Conservation (phyloP, 2,797 vertebrate species). For the Neoniphon sammara region DNA sequence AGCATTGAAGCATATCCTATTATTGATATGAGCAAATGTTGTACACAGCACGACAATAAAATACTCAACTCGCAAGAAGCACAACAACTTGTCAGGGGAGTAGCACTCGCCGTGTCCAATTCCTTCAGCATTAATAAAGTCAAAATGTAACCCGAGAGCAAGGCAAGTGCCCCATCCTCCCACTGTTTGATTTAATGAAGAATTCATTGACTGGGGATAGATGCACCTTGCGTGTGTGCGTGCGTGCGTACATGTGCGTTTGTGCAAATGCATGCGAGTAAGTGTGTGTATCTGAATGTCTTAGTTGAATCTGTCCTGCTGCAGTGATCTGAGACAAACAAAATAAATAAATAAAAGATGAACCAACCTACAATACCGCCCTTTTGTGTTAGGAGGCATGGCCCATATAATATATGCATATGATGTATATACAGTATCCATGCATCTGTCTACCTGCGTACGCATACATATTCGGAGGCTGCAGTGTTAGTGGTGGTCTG, state of each 20-base stretch:
- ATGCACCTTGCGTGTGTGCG: neutral
- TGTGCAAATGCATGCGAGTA: neutral
- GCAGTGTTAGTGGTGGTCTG: constrained; percentile 60
- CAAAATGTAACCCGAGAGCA: constrained; percentile 41
- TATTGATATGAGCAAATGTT: constrained; percentile 74
- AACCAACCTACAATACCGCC: neutral
- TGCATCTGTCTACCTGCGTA: constrained; percentile 47
- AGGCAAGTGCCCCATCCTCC: constrained; percentile 26
- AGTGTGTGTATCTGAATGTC: constrained; percentile 8
- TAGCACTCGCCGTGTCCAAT: constrained; percentile 44
- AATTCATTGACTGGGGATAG: constrained; percentile 31
- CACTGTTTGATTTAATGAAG: constrained; percentile 47
- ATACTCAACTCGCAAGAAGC: constrained; percentile 58
- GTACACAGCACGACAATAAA: constrained; percentile 66
- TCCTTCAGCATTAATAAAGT: constrained; percentile 53
- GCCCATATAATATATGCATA: too few relatives aligned
- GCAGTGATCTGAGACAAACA: too few relatives aligned
- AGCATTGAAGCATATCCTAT: constrained; percentile 69
- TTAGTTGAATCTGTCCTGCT: neutral
- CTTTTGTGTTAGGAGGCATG: neutral
- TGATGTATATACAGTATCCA: neutral
- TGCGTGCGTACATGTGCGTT: neutral
- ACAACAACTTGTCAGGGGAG: constrained; percentile 60
- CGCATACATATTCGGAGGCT: constrained; percentile 11
- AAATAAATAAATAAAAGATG: too few relatives aligned